Evolutionary conservation across 2,113 vertebrate genomes (phyloP), one percentile per base, ranked within the genome.

Genomic region (Macquaria australasica): DNA sequence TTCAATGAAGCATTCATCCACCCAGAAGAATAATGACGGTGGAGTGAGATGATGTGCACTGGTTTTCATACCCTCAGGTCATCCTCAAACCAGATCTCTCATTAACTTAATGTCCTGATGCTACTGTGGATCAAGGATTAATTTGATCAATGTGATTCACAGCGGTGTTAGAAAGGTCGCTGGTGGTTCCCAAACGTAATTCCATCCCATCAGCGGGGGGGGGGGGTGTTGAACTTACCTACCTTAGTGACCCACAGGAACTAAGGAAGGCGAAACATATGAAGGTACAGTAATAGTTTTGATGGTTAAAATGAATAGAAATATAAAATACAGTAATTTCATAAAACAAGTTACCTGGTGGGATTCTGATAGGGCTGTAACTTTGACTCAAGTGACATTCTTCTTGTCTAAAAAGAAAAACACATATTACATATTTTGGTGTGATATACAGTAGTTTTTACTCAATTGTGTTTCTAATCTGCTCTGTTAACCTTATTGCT

Each of bases 101-200:
- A 87, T 67, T 81, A 86, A 84, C 84, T 85, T 82, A 20, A 69
- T 88, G 85, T 84, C 83, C 68, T 85, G 64, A 81, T 73, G 76
- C 79, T 70, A 16, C 37, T 53, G 74, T 48, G 82, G 37, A 80
- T 87, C 75, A 86, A 71, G 75, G 53, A 74, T 86, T 89, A 3
- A 89, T 91, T 85, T 87, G 68, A 91, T 89, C 89, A 88, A 8
- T 39, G 72, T 85, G 86, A 87, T 88, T 90, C 73, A 84, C 50
- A 59, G 18, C 12, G 1, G 56, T 79, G 78, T 81, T 48, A 66
- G 34, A 91, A 87, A 91, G 62, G 80, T 83, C 28, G 12, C 25
- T 34, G 15, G 64, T 51, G 67, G 72, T 62, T 89, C 55, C 39
- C 41, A 77, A 56, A 23, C 31, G 60, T 41, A 59, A 62, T 81